Conservation (phyloP, 92 coral and sea anemone species). For the Phymanthus crucifer region DNA sequence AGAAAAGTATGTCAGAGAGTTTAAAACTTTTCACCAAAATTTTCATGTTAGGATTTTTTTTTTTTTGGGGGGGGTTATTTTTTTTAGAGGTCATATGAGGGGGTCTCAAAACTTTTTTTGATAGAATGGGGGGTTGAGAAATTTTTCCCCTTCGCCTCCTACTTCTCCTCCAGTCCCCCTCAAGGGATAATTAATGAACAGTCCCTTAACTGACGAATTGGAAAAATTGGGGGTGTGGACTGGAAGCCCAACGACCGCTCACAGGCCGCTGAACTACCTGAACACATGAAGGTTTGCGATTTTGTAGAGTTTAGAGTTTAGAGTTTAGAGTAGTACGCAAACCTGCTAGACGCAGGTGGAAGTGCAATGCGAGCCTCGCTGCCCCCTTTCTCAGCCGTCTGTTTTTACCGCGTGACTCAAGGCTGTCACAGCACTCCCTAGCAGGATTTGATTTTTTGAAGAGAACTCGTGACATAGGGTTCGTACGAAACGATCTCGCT, state of each 20-base stretch:
- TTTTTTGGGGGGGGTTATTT: no score
- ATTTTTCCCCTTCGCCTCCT: no score
- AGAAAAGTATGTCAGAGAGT: no score
- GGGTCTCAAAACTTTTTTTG: no score
- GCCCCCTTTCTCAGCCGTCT: constrained; percentile 34
- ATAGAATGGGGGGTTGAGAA: no score
- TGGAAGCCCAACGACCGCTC: constrained; percentile 35
- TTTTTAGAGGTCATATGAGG: no score
- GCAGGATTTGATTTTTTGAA: constrained; percentile 7
- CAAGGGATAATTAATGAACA: no score
- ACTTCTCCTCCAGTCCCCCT: no score
- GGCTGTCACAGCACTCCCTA: constrained; percentile 31
- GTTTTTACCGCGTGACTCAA: constrained; percentile 28
- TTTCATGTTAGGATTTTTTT: no score
- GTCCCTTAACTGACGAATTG: no score
- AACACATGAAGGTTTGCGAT: neutral
- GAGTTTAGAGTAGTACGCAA: neutral
- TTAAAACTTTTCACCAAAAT: no score
- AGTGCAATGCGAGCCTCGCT: constrained; percentile 35
- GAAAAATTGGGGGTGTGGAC: constrained; percentile 30
- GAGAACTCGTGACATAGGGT: constrained; percentile 2
- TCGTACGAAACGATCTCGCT: constrained; percentile 13
- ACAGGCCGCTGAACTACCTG: constrained; percentile 31
- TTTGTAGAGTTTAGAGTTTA: neutral
- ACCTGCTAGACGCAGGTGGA: constrained; percentile 26